Evolutionary conservation across 2,113 vertebrate genomes (phyloP).

Genomic region (Numenius arquata): DNA sequence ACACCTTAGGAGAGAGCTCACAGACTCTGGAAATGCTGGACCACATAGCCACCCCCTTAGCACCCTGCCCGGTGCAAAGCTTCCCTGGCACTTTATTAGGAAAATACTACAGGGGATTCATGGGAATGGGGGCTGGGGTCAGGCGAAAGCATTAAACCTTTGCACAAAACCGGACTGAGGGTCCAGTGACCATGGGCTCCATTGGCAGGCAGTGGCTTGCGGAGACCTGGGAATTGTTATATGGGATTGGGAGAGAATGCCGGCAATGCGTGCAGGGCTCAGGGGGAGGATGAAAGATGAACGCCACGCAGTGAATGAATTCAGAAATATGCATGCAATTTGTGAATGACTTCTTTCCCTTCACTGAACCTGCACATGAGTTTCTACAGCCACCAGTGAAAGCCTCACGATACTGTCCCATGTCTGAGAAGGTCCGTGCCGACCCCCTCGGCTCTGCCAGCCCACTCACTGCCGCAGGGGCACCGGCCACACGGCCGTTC

Average conservation of each 20-base stretch:
- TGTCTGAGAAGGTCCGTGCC: accelerated
- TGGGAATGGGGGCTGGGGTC: not conserved
- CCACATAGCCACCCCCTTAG: not conserved
- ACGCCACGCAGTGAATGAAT: not conserved
- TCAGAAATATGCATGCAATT: constrained; percentile 9
- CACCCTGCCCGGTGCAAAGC: not conserved
- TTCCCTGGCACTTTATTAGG: constrained; percentile 6
- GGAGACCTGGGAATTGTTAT: constrained; percentile 20
- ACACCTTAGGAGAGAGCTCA: not conserved
- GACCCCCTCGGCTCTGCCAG: not conserved
- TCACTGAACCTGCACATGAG: not conserved
- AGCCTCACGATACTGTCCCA: not conserved
- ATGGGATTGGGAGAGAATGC: constrained; percentile 36
- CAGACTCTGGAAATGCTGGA: not conserved
- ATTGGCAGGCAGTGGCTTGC: not conserved
- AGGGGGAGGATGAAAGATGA: constrained; percentile 19
- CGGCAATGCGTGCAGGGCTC: not conserved
- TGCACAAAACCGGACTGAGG: accelerated
- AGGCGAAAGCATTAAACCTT: constrained; percentile 28
- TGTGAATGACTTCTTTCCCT: constrained; percentile 10
- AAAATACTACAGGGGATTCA: constrained; percentile 6
- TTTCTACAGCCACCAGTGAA: not conserved
- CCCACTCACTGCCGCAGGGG: accelerated
- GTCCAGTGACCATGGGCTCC: not conserved
- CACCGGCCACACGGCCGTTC: accelerated